Percentiles rank a stretch among this genome's conserved stretches.
phyloP scores from a whole-genome alignment of 2,113 vertebrate species.

The Tachysurus vachellii region DNA sequence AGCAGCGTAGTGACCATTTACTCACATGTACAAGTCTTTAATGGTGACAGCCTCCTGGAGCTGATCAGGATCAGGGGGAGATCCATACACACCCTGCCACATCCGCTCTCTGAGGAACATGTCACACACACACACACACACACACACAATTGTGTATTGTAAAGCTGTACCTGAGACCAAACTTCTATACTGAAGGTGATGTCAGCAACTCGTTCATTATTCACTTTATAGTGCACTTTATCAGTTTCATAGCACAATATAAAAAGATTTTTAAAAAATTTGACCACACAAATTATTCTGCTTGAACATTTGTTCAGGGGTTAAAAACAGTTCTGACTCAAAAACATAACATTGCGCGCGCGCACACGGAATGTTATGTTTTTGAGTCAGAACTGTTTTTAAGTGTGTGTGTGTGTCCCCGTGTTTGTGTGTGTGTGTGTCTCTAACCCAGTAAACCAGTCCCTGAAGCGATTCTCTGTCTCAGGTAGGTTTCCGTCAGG shows the following conservation, averaged over 20 bases:
- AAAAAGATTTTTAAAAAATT: too few species aligned
- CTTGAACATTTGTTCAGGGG: too few species aligned
- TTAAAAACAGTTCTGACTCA: too few species aligned
- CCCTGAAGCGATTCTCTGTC: conserved; percentile 81
- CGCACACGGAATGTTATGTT: too few species aligned
- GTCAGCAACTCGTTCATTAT: neutral
- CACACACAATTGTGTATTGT: neutral
- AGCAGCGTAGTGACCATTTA: conserved; percentile 23
- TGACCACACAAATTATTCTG: too few species aligned
- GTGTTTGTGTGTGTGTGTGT: neutral
- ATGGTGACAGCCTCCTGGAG: conserved; percentile 78
- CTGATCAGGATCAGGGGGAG: conserved; percentile 71
- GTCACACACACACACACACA: conserved; percentile 10
- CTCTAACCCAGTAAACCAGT: conserved; percentile 83
- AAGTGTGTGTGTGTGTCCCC: neutral
- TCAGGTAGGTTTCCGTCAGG: conserved; percentile 82
- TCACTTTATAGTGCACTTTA: neutral
- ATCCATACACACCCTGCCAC: conserved; percentile 84
- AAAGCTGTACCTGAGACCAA: too few species aligned
- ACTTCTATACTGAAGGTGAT: too few species aligned
- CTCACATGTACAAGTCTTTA: conserved; percentile 91
- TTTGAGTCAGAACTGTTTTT: too few species aligned
- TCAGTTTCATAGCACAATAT: too few species aligned
- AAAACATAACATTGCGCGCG: too few species aligned
- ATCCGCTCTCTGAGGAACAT: conserved; percentile 69